phyloP scores from a whole-genome alignment of 92 coral and sea anemone genomes.

The Montipora capitata region DNA sequence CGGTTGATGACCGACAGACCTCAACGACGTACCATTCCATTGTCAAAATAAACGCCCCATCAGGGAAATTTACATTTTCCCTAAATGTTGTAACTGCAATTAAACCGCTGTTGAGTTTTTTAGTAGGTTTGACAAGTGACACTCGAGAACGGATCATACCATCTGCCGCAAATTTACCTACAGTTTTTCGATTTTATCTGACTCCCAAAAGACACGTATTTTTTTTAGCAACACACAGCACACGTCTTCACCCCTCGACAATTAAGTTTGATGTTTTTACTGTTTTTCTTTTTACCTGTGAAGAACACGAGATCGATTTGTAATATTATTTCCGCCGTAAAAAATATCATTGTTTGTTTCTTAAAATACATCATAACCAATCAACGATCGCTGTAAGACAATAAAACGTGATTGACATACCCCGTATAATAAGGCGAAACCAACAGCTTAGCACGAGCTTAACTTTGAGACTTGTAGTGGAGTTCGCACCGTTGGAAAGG shows the following conservation, averaged over 20 bases:
- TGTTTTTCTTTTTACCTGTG: background rate
- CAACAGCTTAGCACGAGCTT: constrained; percentile 20
- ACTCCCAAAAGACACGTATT: constrained; percentile 17
- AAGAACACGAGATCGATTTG: background rate
- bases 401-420: constrained; percentile 55
- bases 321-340: constrained; percentile 25
- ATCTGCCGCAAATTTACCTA: constrained; percentile 41
- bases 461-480: constrained; percentile 23
- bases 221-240: constrained; percentile 5
- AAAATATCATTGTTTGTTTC: constrained; percentile 46
- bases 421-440: constrained; percentile 44
- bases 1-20: constrained; percentile 4
- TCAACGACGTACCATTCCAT: constrained; percentile 27
- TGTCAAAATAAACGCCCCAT: background rate
- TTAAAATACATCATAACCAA: constrained; percentile 37
- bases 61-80: constrained; percentile 37
- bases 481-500: constrained; percentile 13
- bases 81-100: constrained; percentile 34
- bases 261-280: background rate
- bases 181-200: constrained; percentile 12
- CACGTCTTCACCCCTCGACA: background rate
- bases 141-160: background rate
- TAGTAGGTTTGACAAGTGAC: constrained; percentile 25
- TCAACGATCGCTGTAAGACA: constrained; percentile 24
- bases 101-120: constrained; percentile 44